These are phyloP conservation scores for Plodia interpunctella DNA, from an alignment of 1,140 invertebrate genomes.

Conservation along the genomic window DNA sequence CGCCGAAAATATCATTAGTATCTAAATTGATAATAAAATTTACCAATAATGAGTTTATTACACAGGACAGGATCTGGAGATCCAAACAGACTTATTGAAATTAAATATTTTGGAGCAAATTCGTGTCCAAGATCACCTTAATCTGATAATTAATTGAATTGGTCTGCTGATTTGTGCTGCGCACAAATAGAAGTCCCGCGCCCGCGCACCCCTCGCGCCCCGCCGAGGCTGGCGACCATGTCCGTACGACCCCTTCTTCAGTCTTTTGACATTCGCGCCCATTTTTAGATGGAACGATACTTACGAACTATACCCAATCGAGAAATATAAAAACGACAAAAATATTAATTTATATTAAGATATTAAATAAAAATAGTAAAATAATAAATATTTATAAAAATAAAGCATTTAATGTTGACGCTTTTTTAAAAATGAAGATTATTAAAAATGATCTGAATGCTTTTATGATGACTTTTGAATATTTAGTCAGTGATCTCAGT, in stretches of 20 bases:
- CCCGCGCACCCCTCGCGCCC: slow-evolving; percentile 41
- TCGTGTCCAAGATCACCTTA: slow-evolving; percentile 68
- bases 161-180: slow-evolving; percentile 73
- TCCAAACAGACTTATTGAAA: slow-evolving; percentile 18
- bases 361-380: slow-evolving; percentile 34
- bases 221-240: slow-evolving; percentile 39
- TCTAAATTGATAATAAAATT: slow-evolving; percentile 4
- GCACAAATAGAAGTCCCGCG: slow-evolving; percentile 60
- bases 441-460: slow-evolving; percentile 11
- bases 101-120: slow-evolving; percentile 27
- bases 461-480: neutral
- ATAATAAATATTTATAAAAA: slow-evolving; percentile 14
- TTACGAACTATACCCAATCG: slow-evolving; percentile 52
- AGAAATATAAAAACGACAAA: slow-evolving; percentile 32
- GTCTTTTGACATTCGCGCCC: slow-evolving; percentile 74
- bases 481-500: neutral
- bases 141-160: slow-evolving; percentile 77
- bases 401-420: slow-evolving; percentile 38
- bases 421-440: slow-evolving; percentile 25
- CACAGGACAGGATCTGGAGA: slow-evolving; percentile 13
- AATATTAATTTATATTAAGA: slow-evolving; percentile 32
- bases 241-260: slow-evolving; percentile 56
- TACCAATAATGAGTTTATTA: slow-evolving; percentile 10
- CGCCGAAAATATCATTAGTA: neutral
- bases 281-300: slow-evolving; percentile 69